phyloP scores from a whole-genome alignment of 2,888 invertebrate species.

The Tetropium fuscum region DNA sequence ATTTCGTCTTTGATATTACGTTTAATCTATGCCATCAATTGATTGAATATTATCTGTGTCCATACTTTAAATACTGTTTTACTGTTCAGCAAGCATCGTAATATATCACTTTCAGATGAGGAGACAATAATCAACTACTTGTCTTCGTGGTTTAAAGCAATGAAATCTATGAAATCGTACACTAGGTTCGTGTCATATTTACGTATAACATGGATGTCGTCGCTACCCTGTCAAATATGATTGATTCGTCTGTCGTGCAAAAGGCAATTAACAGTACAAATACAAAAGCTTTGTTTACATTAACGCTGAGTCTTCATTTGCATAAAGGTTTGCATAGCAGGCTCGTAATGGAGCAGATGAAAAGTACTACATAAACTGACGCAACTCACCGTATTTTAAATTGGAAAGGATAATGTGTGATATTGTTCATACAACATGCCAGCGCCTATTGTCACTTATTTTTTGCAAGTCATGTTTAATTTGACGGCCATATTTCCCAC shows the following conservation, averaged over 20 bases:
- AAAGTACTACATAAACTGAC: constrained; percentile 4
- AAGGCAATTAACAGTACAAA: constrained; percentile 38
- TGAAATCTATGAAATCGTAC: neutral
- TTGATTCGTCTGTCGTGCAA: constrained; percentile 33
- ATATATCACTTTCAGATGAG: neutral
- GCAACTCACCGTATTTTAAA: neutral
- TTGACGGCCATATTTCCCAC: too few relatives aligned
- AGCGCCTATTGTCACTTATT: neutral
- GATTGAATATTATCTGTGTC: too few relatives aligned
- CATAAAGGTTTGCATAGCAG: constrained; percentile 17
- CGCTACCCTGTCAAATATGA: constrained; percentile 36
- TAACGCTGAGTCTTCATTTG: constrained; percentile 29
- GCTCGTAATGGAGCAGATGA: constrained; percentile 6
- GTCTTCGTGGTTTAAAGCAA: neutral
- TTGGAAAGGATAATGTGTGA: constrained; percentile 1
- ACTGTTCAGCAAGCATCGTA: too few relatives aligned
- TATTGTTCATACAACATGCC: neutral
- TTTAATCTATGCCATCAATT: too few relatives aligned
- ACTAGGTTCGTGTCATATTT: neutral
- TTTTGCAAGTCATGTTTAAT: constrained; percentile 10
- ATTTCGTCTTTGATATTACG: too few relatives aligned
- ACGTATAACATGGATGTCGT: neutral
- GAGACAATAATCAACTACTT: neutral
- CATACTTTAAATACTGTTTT: too few relatives aligned
- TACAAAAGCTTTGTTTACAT: constrained; percentile 35